Base-by-base conservation (phyloP, 2,113 vertebrate genomes). In the Rhea americana region DNA sequence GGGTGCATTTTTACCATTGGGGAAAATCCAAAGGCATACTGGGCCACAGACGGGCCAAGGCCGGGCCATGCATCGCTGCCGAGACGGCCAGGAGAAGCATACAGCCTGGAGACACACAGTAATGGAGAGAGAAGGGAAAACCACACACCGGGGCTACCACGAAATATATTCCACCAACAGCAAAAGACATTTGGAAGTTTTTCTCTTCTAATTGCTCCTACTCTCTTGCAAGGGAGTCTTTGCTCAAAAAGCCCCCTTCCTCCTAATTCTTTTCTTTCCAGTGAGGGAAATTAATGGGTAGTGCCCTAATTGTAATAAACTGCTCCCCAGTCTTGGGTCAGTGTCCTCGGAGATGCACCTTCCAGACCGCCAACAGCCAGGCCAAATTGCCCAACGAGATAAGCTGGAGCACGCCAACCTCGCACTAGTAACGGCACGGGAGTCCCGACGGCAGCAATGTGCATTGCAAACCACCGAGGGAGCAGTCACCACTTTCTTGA, bases 351-450 rank as follows among this genome's bases (percentile, higher is more conserved):
- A 2, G 12, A 41, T 51, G 43, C 13, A 19, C 14, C 13, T 8
- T 24, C 30, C 35, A 2, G 8, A 5, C 50, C 20, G 21, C 39
- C 5, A 14, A 20, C 37, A 3, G 32, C 5, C 4, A 67, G 2
- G 32, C n/a, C 72, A 43, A 2, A 1, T 9, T 51, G 32, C 24
- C 37, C 5, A 0, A 13, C 10, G 2, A 4, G 51, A 7, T 16
- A 16, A 45, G 61, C 24, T 4, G 7, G 13, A n/a, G 22, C 9
- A 50, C 50, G 25, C 9, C 21, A 8, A 41, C 11, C 4, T 43
- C 13, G 1, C 41, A 7, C 37, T 5, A 45, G 43, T 24, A 37
- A 70, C 2, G 6, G 45, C 37, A 9, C 59, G 20, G 39, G 21
- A 21, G 22, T 25, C 28, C 20, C 7, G 3, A 11, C 19, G 41